These are phyloP conservation scores for Sebastiscus tertius DNA, from an alignment of 2,797 vertebrate genomes.

Conservation along the genomic window DNA sequence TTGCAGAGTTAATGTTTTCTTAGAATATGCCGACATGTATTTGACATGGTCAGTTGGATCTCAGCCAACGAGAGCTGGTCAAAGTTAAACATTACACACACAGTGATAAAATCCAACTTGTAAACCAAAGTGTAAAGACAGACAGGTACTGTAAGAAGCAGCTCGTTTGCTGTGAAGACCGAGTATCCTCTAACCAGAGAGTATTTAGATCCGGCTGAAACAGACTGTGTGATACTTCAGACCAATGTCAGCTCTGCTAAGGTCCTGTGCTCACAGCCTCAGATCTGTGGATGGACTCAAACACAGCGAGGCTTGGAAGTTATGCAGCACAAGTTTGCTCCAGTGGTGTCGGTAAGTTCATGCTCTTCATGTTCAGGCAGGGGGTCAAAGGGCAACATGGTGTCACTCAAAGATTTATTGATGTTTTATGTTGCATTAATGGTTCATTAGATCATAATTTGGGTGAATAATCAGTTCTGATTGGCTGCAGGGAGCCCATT, in stretches of 20 bases:
- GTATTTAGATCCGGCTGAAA: background rate
- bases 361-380: background rate
- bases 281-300: background rate
- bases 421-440: background rate
- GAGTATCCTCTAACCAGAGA: too few species aligned
- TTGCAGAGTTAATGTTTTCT: background rate
- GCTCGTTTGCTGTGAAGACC: background rate
- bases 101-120: too few species aligned
- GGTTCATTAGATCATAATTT: background rate
- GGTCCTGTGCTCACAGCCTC: constrained; percentile 14
- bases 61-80: too few species aligned
- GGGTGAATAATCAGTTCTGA: too few species aligned
- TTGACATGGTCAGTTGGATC: background rate
- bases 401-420: background rate
- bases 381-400: background rate
- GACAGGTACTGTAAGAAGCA: background rate
- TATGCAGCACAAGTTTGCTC: constrained; percentile 12
- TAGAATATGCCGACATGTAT: background rate
- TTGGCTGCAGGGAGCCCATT: too few species aligned
- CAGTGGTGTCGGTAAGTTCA: constrained; percentile 48
- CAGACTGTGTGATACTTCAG: background rate
- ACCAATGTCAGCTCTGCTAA: constrained; percentile 38
- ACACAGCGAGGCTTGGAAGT: constrained; percentile 20
- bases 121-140: too few species aligned
- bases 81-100: too few species aligned